phyloP scores from a whole-genome alignment of 2,113 vertebrate species.

The Crocuta crocuta region DNA sequence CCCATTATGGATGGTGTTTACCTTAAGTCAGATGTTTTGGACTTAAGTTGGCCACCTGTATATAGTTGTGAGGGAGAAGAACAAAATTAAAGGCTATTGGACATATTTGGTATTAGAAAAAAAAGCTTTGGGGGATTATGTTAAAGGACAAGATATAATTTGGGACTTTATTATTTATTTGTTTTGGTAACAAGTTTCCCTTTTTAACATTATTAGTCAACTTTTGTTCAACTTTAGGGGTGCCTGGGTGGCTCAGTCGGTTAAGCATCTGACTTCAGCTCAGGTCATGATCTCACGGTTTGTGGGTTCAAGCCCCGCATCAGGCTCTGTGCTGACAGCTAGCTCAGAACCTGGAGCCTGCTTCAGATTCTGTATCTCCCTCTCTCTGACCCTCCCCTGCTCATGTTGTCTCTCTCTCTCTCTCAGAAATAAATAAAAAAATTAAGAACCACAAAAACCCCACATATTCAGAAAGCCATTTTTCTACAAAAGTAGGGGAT shows the following conservation, averaged over 20 bases:
- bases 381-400: too few relatives aligned
- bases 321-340: too few relatives aligned
- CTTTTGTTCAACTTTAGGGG: background rate
- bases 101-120: background rate
- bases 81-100: background rate
- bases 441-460: too few relatives aligned
- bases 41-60: background rate
- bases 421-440: too few relatives aligned
- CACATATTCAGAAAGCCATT: slow-evolving; percentile 38
- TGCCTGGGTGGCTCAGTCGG: too few relatives aligned
- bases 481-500: background rate
- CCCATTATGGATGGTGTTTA: background rate
- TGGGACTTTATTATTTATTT: slow-evolving; percentile 45
- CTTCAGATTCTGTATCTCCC: too few relatives aligned
- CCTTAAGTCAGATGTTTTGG: background rate
- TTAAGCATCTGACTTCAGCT: too few relatives aligned
- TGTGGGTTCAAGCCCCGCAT: too few relatives aligned
- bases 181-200: background rate
- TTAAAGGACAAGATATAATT: slow-evolving; percentile 20
- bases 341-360: too few relatives aligned
- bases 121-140: slow-evolving; percentile 29
- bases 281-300: too few relatives aligned
- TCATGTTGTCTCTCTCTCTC: too few relatives aligned
- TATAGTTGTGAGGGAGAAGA: background rate
- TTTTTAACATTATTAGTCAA: slow-evolving; percentile 40